A percentile compares a stretch with the other conserved stretches of the same genome.
phyloP scores from a whole-genome alignment of 1,140 invertebrate species.

The Leptopilina clavipes region DNA sequence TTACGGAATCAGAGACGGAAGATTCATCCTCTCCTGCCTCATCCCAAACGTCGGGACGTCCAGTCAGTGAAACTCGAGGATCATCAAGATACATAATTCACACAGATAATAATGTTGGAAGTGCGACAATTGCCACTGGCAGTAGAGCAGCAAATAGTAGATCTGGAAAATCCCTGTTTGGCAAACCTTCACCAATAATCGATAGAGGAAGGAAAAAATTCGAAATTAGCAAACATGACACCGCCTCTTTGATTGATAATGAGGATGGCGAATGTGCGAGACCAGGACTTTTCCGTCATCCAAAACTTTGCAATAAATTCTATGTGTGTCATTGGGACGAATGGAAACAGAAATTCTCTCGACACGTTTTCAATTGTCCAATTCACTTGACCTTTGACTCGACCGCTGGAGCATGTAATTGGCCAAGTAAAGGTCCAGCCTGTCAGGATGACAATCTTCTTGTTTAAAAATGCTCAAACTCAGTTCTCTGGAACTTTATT shows the following conservation, averaged over 20 bases:
- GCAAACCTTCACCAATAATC: background rate
- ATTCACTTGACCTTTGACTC: conserved; percentile 87
- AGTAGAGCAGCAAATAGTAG: background rate
- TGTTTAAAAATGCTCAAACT: conserved; percentile 68
- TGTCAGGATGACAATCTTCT: conserved; percentile 83
- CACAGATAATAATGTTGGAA: conserved; percentile 12
- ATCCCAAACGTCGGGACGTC: background rate
- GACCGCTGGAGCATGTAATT: conserved; percentile 85
- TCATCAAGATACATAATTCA: background rate
- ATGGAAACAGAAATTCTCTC: conserved; percentile 84
- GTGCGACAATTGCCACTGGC: background rate
- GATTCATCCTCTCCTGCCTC: background rate
- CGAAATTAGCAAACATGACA: background rate
- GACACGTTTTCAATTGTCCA: conserved; percentile 88
- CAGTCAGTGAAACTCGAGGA: background rate
- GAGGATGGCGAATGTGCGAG: conserved; percentile 79
- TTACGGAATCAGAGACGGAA: background rate
- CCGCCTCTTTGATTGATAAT: background rate
- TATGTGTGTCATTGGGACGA: conserved; percentile 90
- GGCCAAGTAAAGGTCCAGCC: conserved; percentile 86
- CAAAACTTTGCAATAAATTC: conserved; percentile 88
- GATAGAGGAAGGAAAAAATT: conserved; percentile 6
- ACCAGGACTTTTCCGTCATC: conserved; percentile 88
- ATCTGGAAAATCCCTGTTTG: conserved; percentile 25
- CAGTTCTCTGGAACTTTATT: background rate